Evolutionary conservation across 2,113 vertebrate genomes (phyloP), one percentile per base, ranked within the genome.

Genomic region (Pogonocichla stellata): DNA sequence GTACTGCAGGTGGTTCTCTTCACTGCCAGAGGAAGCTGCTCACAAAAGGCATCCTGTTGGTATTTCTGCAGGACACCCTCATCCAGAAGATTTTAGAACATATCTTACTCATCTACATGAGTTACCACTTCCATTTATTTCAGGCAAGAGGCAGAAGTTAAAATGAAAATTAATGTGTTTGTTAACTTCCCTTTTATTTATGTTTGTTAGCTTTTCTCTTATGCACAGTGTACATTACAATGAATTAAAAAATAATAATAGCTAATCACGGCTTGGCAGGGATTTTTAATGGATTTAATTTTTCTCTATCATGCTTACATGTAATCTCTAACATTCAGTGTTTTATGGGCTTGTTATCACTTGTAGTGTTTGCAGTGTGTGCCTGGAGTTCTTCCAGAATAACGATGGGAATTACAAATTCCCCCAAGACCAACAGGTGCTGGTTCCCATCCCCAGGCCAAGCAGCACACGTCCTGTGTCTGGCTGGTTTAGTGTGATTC

Each of bases 241-340:
- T 75, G 56, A 95, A 95, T 97, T 96, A 93, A 93, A 96, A 92
- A 88, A 92, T 92, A 95, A 93, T 88, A 95, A 91, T 45, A 89
- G 78, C 64, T 96, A 94, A 92, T 92, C 25, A 26, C 0, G 0
- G 66, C 43, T 84, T 95, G 87, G 79, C 43, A 94, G 87, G 73
- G 79, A 80, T 95, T 95, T 97, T 88, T 92, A 93, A 95, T 82
- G 48, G 77, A 87, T 69, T 90, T 93, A 74, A 80, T 95, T 89
- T 96, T 95, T 96, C 79, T 92, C 79, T 78, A 69, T 83, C 54
- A 0, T 78, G 40, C 62, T 91, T 95, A 73, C 51, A 94, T 82
- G 88, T 84, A 92, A 79, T 66, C 66, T 80, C 92, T 74, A 82
- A 10, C n/a, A 90, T 66, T 71, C 84, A 71, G 43, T 78, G 58